Conservation (phyloP, 2,888 invertebrate genomes). For the Erannis defoliaria region DNA sequence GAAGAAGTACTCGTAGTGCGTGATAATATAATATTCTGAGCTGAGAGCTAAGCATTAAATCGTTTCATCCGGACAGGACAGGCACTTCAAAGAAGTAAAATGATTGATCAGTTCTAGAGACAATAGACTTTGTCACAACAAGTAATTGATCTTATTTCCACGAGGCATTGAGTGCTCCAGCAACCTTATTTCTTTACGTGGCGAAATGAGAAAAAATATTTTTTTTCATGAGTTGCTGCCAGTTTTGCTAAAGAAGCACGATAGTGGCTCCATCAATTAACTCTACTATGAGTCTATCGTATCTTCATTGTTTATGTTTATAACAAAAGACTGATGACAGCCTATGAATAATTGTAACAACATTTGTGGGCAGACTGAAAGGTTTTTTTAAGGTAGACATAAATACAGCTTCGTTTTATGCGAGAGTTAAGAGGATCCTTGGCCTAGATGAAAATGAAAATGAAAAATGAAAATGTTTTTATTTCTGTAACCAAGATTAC, state of each 20-base stretch:
- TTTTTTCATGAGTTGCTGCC: no score
- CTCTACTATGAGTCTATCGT: not conserved
- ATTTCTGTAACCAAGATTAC: no score
- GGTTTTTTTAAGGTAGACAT: not conserved
- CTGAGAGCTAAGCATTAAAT: no score
- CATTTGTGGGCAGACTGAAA: constrained; percentile 6
- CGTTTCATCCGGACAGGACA: no score
- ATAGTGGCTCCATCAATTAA: not conserved
- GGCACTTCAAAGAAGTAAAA: not conserved
- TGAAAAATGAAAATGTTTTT: no score
- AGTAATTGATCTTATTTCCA: not conserved
- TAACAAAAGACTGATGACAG: constrained; percentile 12
- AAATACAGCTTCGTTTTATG: constrained; percentile 3
- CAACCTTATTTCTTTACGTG: not conserved
- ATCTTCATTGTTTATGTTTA: constrained; percentile 6
- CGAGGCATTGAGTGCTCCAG: not conserved
- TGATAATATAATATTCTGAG: no score
- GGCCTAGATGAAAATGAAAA: not conserved
- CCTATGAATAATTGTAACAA: constrained; percentile 17
- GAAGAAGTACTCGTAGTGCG: no score
- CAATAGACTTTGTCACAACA: constrained; percentile 1
- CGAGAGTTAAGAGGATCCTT: not conserved
- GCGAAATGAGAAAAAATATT: not conserved
- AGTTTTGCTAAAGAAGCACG: not conserved
- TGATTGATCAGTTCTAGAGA: not conserved